Evolutionary conservation across 2,797 vertebrate genomes (phyloP), one percentile per base, ranked within the genome.

Genomic region (Crenuchus spilurus): DNA sequence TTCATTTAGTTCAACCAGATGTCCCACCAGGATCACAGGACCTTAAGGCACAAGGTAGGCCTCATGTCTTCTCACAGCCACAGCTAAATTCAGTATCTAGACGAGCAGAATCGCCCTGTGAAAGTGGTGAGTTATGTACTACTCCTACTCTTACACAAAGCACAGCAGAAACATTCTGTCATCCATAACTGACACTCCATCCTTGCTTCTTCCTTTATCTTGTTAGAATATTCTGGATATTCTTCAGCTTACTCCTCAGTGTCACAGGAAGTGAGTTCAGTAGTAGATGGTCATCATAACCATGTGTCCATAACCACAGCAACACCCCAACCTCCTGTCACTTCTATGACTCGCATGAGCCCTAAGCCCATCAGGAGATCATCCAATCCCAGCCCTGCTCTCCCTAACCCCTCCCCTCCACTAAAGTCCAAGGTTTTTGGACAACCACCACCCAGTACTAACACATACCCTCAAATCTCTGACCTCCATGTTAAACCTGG

Each of bases 161-260:
- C 26, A 46, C 28, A n/a, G n/a, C n/a, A n/a, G 14, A 3, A 37
- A 46, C 26, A 48, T 33, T 65, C 9, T 28, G 20, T 65, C 14
- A 20, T 16, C 14, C n/a, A 20, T 22, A 65, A 31, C 42, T 33
- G n/a, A 30, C 2, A 2, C 11, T 28, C 10, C n/a, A 22, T 48
- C 11, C n/a, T 48, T 48, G 16, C 70, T 64, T 49, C 24, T 48
- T 2, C 4, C 18, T 7, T 33, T 46, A 16, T 41, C 31, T 37
- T 30, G 4, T 16, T 42, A 70, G 74, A 70, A 39, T 76, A 76
- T 35, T 77, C 75, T 20, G 75, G 75, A 77, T 77, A 67, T 41
- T 72, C 69, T 16, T 77, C 74, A 22, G 74, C 70, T 28, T 75
- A 70, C 41, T 75, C 73, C 46, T 52, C 73, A 11, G 30, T 35